Conservation (phyloP, 2,888 invertebrate species). For the Drosophila eohydei region DNA sequence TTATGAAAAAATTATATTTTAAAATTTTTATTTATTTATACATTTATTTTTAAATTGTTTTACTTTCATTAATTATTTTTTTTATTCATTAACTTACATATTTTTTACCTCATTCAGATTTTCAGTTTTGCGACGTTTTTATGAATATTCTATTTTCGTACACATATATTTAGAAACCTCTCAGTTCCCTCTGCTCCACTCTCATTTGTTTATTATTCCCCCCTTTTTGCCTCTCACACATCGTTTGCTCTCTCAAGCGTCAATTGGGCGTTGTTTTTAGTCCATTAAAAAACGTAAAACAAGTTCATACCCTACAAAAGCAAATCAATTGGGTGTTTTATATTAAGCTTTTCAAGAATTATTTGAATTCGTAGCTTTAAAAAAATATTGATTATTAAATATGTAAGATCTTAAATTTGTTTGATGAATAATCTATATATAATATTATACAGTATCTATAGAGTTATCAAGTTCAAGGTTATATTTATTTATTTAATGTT, state of each 20-base stretch:
- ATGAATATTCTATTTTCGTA: not conserved
- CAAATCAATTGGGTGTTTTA: too few relatives aligned
- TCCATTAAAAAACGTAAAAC: not conserved
- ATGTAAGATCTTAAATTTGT: too few relatives aligned
- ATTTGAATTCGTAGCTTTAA: not conserved
- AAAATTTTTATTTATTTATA: not conserved
- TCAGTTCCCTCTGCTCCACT: not conserved
- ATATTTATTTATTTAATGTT: not conserved
- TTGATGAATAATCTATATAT: too few relatives aligned
- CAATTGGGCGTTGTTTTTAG: conserved; percentile 12
- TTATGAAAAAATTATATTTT: too few relatives aligned
- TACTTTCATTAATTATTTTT: not conserved
- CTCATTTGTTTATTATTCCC: not conserved
- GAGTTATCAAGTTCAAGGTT: not conserved
- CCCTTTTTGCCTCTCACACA: not conserved
- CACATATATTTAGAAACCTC: not conserved
- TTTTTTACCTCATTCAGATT: not conserved
- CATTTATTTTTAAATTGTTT: too few relatives aligned
- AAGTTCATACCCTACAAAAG: too few relatives aligned
- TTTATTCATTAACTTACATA: not conserved
- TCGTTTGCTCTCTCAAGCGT: not conserved
- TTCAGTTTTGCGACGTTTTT: not conserved
- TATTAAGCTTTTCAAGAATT: not conserved
- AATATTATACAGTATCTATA: not conserved
- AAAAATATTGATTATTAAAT: too few relatives aligned